Conservation (phyloP, 2,113 vertebrate species). For the Danio rerio region DNA sequence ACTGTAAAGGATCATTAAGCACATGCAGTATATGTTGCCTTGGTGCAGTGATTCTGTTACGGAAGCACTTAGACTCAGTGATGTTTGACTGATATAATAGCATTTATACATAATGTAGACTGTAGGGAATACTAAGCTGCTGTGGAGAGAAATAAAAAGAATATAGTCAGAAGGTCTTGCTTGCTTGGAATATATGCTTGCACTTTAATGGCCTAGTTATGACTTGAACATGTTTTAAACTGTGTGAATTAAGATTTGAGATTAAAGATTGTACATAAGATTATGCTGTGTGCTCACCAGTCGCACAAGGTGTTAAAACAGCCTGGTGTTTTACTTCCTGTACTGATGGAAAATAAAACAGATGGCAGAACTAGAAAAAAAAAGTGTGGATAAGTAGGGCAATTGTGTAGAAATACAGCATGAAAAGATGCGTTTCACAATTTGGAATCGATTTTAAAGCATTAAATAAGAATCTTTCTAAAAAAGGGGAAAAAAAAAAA, state of each 20-base stretch:
- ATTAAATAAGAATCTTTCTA: not conserved
- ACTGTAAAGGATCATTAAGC: constrained; percentile 26
- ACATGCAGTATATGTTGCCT: constrained; percentile 3
- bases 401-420: too few species aligned
- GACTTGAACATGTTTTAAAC: not conserved
- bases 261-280: constrained; percentile 5
- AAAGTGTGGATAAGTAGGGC: not conserved
- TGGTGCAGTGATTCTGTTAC: constrained; percentile 21
- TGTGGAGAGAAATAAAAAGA: not conserved
- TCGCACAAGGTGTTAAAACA: not conserved
- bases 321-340: not conserved
- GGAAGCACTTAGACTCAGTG: constrained; percentile 24
- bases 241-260: constrained; percentile 14
- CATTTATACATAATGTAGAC: constrained; percentile 1
- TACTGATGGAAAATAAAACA: not conserved
- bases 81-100: constrained; percentile 16
- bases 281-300: not conserved
- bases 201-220: not conserved
- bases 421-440: too few species aligned
- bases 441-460: not conserved
- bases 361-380: not conserved
- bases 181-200: constrained; percentile 4
- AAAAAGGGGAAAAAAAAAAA: too few species aligned
- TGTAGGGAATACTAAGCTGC: not conserved
- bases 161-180: constrained; percentile 4